These are phyloP conservation scores for Melospiza georgiana DNA, from an alignment of 2,113 vertebrate species.

Conservation along the genomic window DNA sequence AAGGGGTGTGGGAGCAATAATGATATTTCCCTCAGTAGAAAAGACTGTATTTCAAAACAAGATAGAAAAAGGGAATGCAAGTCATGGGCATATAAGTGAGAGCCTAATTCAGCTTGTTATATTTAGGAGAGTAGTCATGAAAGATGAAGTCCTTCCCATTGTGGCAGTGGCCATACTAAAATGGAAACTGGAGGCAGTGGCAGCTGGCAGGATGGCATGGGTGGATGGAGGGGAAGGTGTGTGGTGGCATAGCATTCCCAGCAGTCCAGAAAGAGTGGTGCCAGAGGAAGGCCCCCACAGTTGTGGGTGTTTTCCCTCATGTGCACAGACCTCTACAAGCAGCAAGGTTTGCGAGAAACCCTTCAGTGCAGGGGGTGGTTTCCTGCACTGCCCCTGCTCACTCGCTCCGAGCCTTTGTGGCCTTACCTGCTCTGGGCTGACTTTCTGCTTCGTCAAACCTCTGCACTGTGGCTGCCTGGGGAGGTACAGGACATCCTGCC, in stretches of 20 bases:
- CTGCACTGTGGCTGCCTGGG: background rate
- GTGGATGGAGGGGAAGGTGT: background rate
- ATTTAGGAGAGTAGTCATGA: background rate
- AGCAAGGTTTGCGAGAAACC: background rate
- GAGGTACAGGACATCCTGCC: background rate
- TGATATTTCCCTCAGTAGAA: background rate
- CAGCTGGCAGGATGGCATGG: background rate
- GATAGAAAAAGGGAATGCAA: background rate
- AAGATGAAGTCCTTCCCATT: background rate
- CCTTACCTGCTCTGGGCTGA: background rate
- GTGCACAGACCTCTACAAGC: rapidly evolving
- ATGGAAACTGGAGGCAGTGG: background rate
- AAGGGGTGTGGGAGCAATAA: background rate
- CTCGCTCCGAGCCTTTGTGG: background rate
- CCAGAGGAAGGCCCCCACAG: rapidly evolving
- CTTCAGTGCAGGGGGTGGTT: background rate
- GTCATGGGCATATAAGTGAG: background rate
- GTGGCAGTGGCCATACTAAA: background rate
- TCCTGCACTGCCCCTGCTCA: rapidly evolving
- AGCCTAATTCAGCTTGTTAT: background rate
- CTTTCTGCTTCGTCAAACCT: background rate
- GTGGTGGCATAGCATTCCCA: background rate
- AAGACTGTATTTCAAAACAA: background rate
- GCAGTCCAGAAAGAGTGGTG: background rate
- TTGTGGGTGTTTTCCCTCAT: rapidly evolving